Conservation (phyloP, 1,140 invertebrate genomes). For the Teleogryllus occipitalis region DNA sequence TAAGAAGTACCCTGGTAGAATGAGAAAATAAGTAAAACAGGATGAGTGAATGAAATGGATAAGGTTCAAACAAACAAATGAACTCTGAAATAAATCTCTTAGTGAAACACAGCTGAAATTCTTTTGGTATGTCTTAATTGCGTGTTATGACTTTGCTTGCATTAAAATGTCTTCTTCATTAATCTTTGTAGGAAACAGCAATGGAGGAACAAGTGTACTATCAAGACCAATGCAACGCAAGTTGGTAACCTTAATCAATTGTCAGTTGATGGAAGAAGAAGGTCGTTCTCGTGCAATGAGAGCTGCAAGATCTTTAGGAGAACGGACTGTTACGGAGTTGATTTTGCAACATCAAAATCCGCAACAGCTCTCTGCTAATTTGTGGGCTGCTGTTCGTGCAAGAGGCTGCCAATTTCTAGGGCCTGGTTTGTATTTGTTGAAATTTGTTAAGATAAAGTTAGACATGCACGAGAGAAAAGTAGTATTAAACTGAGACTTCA, state of each 20-base stretch:
- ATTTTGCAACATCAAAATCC: constrained; percentile 92
- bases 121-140: too few relatives aligned
- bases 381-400: constrained; percentile 95
- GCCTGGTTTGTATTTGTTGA: constrained; percentile 51
- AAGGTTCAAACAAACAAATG: too few relatives aligned
- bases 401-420: constrained; percentile 97
- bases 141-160: not conserved
- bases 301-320: constrained; percentile 83
- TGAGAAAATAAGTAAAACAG: too few relatives aligned
- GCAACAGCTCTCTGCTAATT: constrained; percentile 81
- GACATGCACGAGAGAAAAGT: too few relatives aligned
- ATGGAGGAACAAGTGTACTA: constrained; percentile 43
- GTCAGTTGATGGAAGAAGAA: constrained; percentile 84
- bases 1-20: too few relatives aligned
- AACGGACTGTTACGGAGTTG: constrained; percentile 89
- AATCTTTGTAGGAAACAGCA: constrained; percentile 29
- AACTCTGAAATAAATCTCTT: too few relatives aligned
- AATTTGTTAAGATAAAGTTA: not conserved
- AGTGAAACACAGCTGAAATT: too few relatives aligned
- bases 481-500: too few relatives aligned
- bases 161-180: not conserved
- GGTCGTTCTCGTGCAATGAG: constrained; percentile 69
- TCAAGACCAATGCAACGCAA: constrained; percentile 94
- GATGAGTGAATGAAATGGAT: too few relatives aligned
- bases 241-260: constrained; percentile 83